Base-by-base conservation (phyloP, 2,888 invertebrate species). In the Fragum fragum region DNA sequence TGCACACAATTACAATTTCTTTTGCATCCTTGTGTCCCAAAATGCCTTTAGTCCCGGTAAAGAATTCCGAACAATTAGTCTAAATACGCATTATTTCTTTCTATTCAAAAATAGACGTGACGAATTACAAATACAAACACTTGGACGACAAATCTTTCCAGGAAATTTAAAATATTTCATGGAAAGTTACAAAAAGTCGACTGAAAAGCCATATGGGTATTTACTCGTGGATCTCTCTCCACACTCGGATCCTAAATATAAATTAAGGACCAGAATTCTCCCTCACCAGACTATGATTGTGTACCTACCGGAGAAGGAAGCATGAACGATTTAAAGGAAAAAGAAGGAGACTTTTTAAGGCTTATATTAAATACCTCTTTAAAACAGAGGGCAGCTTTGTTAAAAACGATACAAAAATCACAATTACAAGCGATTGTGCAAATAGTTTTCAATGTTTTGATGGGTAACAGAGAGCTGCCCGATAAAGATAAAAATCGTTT, bases 91-190 rank as follows among this genome's bases (percentile, higher is more conserved):
- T 26, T 74, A 81, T 69, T 71, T 81, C 29, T 59, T 81, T 26
- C 39, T 81, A 14, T 79, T 85, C 55, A 73, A 76, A 63, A 81
- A 85, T 29, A 39, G 66, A 57, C 42, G 85, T 53, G 81, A 81
- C 63, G 70, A 75, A 59, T 70, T 71, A 42, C 85, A 85, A 66
- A 75, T 85, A 32, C 63, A 77, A 32, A 73, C 80, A 5, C 74
- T 85, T 28, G 82, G 72, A 21, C 76, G 77, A 57, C 85, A 85
- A 66, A 78, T 82, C 42, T 80, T 72, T 61, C 82, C 82, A 11
- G 66, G 78, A 36, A 74, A 80, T 61, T 23, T 68, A 26, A 75
- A 73, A 14, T 85, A 75, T 68, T 82, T 85, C 55, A 77, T 79
- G 77, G 77, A 79, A 59, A 61, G 66, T 32, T 82, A 80, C 69